Conservation (phyloP, 1,140 invertebrate species). For the Phenacoccus solenopsis region DNA sequence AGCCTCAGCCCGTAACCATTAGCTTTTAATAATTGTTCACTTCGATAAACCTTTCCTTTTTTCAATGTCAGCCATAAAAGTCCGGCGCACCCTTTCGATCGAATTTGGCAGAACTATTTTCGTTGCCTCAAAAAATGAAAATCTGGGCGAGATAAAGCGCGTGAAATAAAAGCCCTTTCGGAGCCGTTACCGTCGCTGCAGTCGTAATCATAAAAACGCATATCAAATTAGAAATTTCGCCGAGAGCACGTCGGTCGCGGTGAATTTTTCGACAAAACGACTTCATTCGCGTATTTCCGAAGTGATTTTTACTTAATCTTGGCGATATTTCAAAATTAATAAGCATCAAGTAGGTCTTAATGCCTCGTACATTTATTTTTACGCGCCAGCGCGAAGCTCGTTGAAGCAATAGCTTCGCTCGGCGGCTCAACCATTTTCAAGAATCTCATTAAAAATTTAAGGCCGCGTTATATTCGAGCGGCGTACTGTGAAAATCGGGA, state of each 20-base stretch:
- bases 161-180: no score
- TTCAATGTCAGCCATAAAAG: no score
- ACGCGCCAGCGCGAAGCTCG: not conserved
- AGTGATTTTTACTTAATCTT: not conserved
- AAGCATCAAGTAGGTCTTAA: not conserved
- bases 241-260: not conserved
- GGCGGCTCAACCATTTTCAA: not conserved
- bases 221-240: not conserved
- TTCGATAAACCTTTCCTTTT: no score
- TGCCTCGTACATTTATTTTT: not conserved
- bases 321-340: slow-evolving; percentile 3
- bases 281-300: not conserved
- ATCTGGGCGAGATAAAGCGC: no score
- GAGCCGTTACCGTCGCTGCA: no score
- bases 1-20: no score
- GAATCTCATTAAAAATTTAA: slow-evolving; percentile 4
- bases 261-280: not conserved
- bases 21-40: no score
- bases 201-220: not conserved
- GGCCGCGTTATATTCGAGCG: not conserved
- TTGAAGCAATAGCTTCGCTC: not conserved
- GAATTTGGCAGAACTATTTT: no score
- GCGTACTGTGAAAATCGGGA: not conserved
- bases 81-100: no score
- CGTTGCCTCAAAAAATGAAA: no score